These are phyloP conservation scores for Neuroterus valhalla DNA, from an alignment of 1,140 invertebrate genomes.

Conservation along the genomic window DNA sequence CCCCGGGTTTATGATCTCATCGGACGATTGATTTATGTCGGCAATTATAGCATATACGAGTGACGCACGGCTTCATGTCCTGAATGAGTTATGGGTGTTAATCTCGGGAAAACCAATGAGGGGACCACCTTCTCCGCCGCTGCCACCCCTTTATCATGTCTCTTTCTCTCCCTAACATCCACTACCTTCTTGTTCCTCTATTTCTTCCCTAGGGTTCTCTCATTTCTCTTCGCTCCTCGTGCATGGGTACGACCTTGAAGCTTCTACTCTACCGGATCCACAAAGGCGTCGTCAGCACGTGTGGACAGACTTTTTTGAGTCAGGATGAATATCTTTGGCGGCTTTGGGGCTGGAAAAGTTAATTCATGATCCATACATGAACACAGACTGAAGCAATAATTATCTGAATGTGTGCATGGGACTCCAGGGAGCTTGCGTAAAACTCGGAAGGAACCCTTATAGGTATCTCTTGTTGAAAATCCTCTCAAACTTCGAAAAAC, in stretches of 20 bases:
- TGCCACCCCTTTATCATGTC: slow-evolving; percentile 10
- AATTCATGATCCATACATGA: no score
- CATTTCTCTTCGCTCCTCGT: background rate
- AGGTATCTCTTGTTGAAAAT: no score
- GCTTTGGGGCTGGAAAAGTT: no score
- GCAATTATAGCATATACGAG: slow-evolving; percentile 74
- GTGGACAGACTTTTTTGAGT: slow-evolving; percentile 35
- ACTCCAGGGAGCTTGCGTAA: no score
- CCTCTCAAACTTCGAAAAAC: no score
- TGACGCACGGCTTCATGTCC: slow-evolving; percentile 70
- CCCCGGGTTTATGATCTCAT: slow-evolving; percentile 75
- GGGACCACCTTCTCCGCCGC: slow-evolving; percentile 40
- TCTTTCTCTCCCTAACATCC: slow-evolving; percentile 6
- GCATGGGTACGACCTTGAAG: background rate
- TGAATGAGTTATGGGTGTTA: slow-evolving; percentile 73
- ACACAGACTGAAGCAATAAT: no score
- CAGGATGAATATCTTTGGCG: no score
- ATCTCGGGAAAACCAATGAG: slow-evolving; percentile 46
- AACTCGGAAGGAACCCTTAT: no score
- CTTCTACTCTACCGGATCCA: background rate
- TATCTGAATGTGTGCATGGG: no score
- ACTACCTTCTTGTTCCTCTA: background rate
- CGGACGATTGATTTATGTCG: slow-evolving; percentile 75
- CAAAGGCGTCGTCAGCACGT: slow-evolving; percentile 37
- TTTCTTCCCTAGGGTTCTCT: background rate